Base-by-base conservation (phyloP, 2,113 vertebrate genomes). In the Colinus virginianus region DNA sequence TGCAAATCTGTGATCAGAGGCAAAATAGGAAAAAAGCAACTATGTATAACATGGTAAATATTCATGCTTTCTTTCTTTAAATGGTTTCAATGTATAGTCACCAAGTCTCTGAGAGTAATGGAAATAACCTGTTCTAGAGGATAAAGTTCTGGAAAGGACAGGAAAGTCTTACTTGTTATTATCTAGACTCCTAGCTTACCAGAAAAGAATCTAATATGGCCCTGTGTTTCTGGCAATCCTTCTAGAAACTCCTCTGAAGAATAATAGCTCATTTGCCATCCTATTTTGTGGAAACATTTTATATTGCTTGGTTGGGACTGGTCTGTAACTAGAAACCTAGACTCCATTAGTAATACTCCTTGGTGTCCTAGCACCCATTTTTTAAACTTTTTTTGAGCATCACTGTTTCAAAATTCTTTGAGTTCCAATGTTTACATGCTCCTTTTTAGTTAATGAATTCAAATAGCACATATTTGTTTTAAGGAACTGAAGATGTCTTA, bases 21-120 rank as follows among this genome's bases (percentile, higher is more conserved):
- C 26, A 81, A 90, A 70, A 80, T 51, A 32, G 55, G 53, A 34
- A 90, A 62, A 92, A 91, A 86, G 10, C 17, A 91, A 63, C 84
- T 64, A 15, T 28, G 30, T 90, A 45, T 36, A 56, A 21, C 11
- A 2, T 21, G 13, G 13, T 84, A 86, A 69, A 86, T 69, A 43
- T 22, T 66, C 34, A 55, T 25, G 43, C 77, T 53, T 88, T 90
- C 53, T 75, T 75, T 34, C 53, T 36, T 69, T 63, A 46, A 84
- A 68, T 3, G n/a, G 12, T 75, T 77, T 77, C 28, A 38, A 26
- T n/a, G 16, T 12, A 45, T 17, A 72, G 9, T 26, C 18, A 62
- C 2, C 51, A 15, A 59, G 84, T 76, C 25, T 87, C 49, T 76
- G 21, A 45, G 56, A 82, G 9, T 66, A 15, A 4, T 84, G 70